These are phyloP conservation scores for Eulacestoma nigropectus DNA, from an alignment of 2,113 vertebrate species.

Conservation along the genomic window DNA sequence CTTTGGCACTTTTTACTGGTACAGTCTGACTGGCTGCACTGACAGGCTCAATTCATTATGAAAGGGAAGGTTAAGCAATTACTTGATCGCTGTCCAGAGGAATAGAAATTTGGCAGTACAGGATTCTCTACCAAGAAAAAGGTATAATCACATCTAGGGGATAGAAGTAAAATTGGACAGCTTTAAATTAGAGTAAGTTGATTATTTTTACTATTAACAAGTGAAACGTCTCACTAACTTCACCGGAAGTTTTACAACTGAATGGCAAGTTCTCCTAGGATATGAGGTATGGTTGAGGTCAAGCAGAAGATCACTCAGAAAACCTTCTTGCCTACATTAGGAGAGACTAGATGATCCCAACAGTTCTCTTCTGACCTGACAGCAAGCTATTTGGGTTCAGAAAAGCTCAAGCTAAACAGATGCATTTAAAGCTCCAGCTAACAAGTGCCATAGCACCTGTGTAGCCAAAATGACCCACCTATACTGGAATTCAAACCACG, in stretches of 20 bases:
- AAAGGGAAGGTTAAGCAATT: constrained; percentile 17
- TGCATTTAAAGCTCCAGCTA: background rate
- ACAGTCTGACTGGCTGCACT: background rate
- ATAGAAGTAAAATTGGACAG: background rate
- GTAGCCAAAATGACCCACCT: background rate
- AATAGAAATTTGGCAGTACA: background rate
- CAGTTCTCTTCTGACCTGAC: background rate
- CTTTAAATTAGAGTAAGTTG: background rate
- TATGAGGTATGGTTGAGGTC: background rate
- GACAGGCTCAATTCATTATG: background rate
- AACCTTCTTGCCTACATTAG: background rate
- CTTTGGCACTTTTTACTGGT: background rate
- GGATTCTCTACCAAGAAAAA: background rate
- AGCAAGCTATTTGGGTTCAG: background rate
- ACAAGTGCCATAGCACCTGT: background rate
- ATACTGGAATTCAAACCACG: background rate
- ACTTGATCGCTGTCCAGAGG: background rate
- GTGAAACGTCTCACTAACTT: background rate
- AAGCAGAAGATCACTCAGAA: background rate
- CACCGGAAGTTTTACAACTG: background rate
- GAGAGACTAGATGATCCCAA: background rate
- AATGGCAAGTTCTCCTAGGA: background rate
- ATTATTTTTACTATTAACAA: background rate
- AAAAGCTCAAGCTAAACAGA: background rate
- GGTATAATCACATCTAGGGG: background rate